Percentiles rank a stretch among this genome's conserved stretches.
These are phyloP conservation scores for Netelia virgata DNA, from an alignment of 2,888 invertebrate genomes.

Conservation along the genomic window DNA sequence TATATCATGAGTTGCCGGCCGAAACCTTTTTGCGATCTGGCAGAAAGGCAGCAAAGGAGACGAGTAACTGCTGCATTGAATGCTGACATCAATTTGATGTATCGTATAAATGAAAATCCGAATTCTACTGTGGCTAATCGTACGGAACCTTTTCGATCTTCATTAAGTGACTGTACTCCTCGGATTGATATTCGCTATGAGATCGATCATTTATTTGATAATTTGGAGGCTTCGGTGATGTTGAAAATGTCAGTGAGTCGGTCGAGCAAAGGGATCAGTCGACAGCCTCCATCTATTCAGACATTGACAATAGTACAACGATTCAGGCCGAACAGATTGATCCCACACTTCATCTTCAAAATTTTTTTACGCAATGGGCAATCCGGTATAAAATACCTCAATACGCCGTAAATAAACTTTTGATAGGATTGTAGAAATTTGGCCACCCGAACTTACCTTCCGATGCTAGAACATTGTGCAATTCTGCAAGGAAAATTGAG, in stretches of 20 bases:
- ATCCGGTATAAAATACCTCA: constrained; percentile 16
- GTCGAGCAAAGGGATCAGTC: neutral
- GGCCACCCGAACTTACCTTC: constrained; percentile 39
- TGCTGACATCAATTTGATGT: neutral
- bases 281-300: neutral
- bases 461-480: constrained; percentile 38
- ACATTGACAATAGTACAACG: neutral
- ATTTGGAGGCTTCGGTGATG: neutral
- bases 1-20: neutral
- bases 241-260: neutral
- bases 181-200: neutral
- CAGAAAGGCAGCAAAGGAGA: constrained; percentile 19
- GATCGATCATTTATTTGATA: neutral
- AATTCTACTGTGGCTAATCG: neutral
- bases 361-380: constrained; percentile 16
- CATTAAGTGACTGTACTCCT: neutral
- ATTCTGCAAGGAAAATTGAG: constrained; percentile 34
- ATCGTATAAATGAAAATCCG: neutral
- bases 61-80: neutral
- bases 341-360: neutral
- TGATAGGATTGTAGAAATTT: constrained; percentile 31
- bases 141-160: neutral
- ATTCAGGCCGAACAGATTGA: neutral
- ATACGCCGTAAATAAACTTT: constrained; percentile 20
- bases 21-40: neutral